phyloP scores from a whole-genome alignment of 2,113 vertebrate species.

The Malurus cyaneus region DNA sequence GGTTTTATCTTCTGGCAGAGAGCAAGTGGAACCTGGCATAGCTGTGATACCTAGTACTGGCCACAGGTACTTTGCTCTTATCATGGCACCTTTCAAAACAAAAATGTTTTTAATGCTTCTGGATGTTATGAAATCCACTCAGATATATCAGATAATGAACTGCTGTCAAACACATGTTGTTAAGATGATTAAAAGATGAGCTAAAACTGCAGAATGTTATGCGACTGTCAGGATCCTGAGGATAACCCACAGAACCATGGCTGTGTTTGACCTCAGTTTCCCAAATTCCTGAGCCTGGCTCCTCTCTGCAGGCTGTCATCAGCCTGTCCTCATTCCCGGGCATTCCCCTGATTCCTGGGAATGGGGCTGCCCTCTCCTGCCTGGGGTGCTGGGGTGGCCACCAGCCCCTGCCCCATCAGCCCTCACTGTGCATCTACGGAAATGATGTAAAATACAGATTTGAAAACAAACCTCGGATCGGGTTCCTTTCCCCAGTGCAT shows the following conservation, averaged over 20 bases:
- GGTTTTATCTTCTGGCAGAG: background rate
- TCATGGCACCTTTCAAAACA: background rate
- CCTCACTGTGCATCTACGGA: fast-evolving
- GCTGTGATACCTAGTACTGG: background rate
- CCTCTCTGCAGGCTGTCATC: background rate
- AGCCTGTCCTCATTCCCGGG: fast-evolving
- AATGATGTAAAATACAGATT: fast-evolving
- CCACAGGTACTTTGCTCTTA: background rate
- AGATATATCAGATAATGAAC: background rate
- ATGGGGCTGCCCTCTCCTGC: background rate
- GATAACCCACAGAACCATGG: fast-evolving
- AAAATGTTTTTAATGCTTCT: background rate
- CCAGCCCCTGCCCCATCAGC: fast-evolving
- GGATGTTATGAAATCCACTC: background rate
- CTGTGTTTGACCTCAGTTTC: background rate
- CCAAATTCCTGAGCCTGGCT: background rate
- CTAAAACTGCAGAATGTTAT: background rate
- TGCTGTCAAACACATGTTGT: background rate
- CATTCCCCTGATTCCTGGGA: fast-evolving
- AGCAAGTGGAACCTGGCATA: background rate
- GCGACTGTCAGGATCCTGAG: too few relatives aligned
- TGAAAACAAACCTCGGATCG: background rate
- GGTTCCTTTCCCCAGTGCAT: background rate
- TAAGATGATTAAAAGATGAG: background rate
- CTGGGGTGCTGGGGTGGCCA: too few relatives aligned